phyloP scores from a whole-genome alignment of 2,113 vertebrate genomes.

The Atherinomorus stipes region DNA sequence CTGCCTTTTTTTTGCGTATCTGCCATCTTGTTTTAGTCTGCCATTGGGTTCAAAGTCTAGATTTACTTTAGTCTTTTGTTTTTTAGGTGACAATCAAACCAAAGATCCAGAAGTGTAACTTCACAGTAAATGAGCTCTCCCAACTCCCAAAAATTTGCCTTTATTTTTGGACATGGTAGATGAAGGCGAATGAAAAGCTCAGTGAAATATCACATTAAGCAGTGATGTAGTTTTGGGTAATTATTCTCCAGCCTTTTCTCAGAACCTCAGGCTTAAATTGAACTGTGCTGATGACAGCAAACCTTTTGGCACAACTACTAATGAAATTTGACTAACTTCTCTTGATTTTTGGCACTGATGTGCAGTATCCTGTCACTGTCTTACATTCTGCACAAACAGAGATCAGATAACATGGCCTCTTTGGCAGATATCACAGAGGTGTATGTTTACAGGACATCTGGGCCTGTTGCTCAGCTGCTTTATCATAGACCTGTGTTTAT shows the following conservation, averaged over 20 bases:
- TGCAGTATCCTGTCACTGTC: not conserved
- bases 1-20: not conserved
- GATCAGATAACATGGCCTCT: conserved; percentile 52
- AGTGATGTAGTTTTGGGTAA: not conserved
- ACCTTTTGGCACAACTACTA: not conserved
- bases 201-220: conserved; percentile 26
- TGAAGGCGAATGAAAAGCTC: not conserved
- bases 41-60: not conserved
- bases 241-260: conserved; percentile 9
- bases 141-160: conserved; percentile 1
- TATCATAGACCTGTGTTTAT: not conserved
- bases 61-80: not conserved
- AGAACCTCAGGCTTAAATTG: conserved; percentile 21
- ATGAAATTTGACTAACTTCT: conserved; percentile 32
- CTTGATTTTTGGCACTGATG: conserved; percentile 1
- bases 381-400: not conserved
- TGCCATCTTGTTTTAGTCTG: not conserved
- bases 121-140: not conserved
- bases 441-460: conserved; percentile 58
- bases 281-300: conserved; percentile 32
- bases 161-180: not conserved
- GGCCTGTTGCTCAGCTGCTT: conserved; percentile 28
- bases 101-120: not conserved
- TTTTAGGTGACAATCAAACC: not conserved
- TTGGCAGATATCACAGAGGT: conserved; percentile 54